Evolutionary conservation across 1,140 invertebrate genomes (phyloP), one percentile per base, ranked within the genome.

Genomic region (Chironomus striatipennis): DNA sequence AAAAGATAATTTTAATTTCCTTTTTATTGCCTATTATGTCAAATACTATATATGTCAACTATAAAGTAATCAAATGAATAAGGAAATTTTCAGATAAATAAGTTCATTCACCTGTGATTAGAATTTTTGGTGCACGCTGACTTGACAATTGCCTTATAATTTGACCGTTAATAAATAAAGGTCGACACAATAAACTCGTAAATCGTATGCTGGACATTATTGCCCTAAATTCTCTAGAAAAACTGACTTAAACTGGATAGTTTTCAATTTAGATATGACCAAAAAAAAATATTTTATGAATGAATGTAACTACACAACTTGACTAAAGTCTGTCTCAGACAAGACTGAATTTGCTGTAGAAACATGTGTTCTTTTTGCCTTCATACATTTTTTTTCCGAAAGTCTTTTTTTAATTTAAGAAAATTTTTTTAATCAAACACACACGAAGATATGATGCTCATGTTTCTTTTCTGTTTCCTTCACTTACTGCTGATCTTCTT

Each of bases 91-190:
- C 3, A 57, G 47, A 15, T n/a, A 17, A 57, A 74, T 15, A 24
- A 10, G 10, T 7, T 21, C 20, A 76, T 74, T 76, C 75, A 84
- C 83, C 83, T 75, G 83, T 84, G 18, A 84, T 84, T 6, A 84
- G 76, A 76, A 84, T 82, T 73, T 80, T 81, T 2, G 83, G 84
- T 42, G 77, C 70, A 70, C 65, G 65, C 18, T 18, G 17, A 10
- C 4, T 18, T 20, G 65, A 70, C 2, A 18, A 70, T 9, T 70
- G 18, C 10, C 65, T 6, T 17, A 70, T 20, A 10, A 70, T 18
- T 70, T 70, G 65, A 70, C 47, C n/a, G n/a, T 57, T 57, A n/a
- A 57, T 12, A 12, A 57, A 57, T 57, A 57, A n/a, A 5, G 47
- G 47, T n/a, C 12, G 12, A 57, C n/a, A 57, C 12, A 57, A n/a